Evolutionary conservation across 37 sponge, comb jelly and placozoan genomes (phyloP), one percentile per base, ranked within the genome.

Genomic region (Oscarella lobularis): DNA sequence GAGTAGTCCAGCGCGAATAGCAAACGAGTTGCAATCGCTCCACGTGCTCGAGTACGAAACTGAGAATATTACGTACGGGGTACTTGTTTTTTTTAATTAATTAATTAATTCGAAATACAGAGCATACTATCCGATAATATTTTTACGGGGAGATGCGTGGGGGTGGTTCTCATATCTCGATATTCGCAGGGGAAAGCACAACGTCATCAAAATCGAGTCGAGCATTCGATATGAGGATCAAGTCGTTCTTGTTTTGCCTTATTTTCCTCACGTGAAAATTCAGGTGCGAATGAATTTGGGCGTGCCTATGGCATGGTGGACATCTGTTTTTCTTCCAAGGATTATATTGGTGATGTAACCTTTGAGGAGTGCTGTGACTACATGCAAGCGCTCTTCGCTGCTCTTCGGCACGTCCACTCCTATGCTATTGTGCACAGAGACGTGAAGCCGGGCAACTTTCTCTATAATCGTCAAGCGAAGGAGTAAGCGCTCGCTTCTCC

Each of bases 391-490:
- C 72, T 97, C 75, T 88, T 97, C 34, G 39, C 39, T 36, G 94
- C 98, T 4, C 73, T 97, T 39, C 73, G 72, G 27, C 85, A 88
- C 35, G 89, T 97, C 2, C 98, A 97, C 82, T 76, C 78, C 31
- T 79, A 84, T 66, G 72, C 80, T 40, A 81, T 96, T 68, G 87
- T 96, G 38, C 98, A 96, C 80, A 82, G 98, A 1, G 98, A 97
- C 78, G 88, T 97, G 67, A 97, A 97, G 80, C 98, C 98, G 33
- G 85, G 89, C 82, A 97, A 97, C 84, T 97, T 92, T 81, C 87
- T 97, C 40, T 90, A 88, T 77, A 84, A 92, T 72, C 81, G 89
- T 71, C 76, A 76, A 40, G 76, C 40, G 4, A 80, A 37, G 40
- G 70, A 54, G 92, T 87, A 37, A 76, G 86, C n/a, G n/a, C n/a